Base-by-base conservation (phyloP, 2,888 invertebrate genomes). In the Acanthopleura granulata region DNA sequence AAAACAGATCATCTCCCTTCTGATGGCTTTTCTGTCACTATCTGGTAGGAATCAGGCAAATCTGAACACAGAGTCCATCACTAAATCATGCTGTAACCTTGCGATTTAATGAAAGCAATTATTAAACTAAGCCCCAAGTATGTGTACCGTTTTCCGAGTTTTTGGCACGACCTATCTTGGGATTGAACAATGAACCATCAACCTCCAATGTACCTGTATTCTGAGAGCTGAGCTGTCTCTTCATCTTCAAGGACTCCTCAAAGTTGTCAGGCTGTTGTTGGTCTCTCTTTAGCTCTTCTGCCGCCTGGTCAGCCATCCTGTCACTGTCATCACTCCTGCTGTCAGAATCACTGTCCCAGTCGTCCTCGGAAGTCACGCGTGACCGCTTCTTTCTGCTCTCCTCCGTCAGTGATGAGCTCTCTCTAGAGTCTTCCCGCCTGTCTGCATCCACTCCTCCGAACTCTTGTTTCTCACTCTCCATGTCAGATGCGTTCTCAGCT, bases 381-480 rank as follows among this genome's bases (percentile, higher is more conserved):
- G 57, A n/a, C 22, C 18, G 1, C 22, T 57, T 57, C 6, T 57
- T 57, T 12, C 57, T 57, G 6, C 57, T 18, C n/a, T 57, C 12
- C 57, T 57, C 57, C n/a, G n/a, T n/a, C n/a, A n/a, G n/a, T 57
- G 57, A 57, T n/a, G 57, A 57, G 1, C n/a, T 12, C 57, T 4
- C 22, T 22, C 57, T 57, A 22, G 6, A 3, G 57, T 12, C 57
- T 57, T 12, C 12, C 18, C 12, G 57, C 61, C 78, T 77, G 89
- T 89, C 85, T 87, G 95, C 76, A 97, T 88, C 11, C 98, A 92
- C 88, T 95, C 96, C 90, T 97, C 96, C 61, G 29, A 9, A 40
- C 3, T 9, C 40, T 40, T 40, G 40, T 40, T 40, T 40, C 40
- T 40, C 40, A 40, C 30, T 16, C 27, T 73, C 75, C 51, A 57